A percentile compares a stretch with the other conserved stretches of the same genome.
Conservation (phyloP, 2,113 vertebrate genomes). For the Tetrao urogallus region DNA sequence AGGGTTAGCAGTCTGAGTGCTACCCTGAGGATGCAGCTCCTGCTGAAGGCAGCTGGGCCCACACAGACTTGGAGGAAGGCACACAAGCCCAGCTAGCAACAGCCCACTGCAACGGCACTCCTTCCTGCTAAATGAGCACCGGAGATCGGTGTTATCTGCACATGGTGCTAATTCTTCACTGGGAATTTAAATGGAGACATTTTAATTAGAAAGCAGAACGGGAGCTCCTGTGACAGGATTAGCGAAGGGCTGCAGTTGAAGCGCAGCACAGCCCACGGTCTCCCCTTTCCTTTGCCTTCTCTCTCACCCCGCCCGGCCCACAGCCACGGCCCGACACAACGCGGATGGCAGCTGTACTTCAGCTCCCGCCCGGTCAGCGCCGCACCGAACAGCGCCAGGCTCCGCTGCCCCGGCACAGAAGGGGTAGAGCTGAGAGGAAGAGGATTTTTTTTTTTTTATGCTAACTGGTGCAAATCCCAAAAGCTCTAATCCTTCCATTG, state of each 20-base stretch:
- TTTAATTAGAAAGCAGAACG: not conserved
- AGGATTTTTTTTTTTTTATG: not conserved
- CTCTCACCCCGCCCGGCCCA: not conserved
- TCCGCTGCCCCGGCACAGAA: not conserved
- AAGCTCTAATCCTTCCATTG: conserved; percentile 54
- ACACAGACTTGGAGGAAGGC: not conserved
- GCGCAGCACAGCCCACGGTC: not conserved
- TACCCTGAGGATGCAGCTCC: not conserved
- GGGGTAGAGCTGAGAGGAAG: not conserved
- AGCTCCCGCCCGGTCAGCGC: not conserved
- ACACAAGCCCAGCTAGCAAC: not conserved
- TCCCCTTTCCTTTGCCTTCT: not conserved
- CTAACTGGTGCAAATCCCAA: conserved; percentile 59
- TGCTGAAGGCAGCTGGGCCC: not conserved
- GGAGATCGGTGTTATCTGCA: not conserved
- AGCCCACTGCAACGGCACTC: not conserved
- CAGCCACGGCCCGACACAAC: not conserved
- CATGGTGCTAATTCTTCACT: not conserved
- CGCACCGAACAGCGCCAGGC: not conserved
- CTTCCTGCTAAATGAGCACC: not conserved
- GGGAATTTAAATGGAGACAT: not conserved
- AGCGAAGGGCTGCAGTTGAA: not conserved
- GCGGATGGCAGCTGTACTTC: not conserved
- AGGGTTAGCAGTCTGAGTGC: not conserved
- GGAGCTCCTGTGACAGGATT: not conserved